Evolutionary conservation across 2,888 invertebrate species (phyloP), one percentile per base, ranked within the genome.

Genomic region (Therioaphis trifolii): DNA sequence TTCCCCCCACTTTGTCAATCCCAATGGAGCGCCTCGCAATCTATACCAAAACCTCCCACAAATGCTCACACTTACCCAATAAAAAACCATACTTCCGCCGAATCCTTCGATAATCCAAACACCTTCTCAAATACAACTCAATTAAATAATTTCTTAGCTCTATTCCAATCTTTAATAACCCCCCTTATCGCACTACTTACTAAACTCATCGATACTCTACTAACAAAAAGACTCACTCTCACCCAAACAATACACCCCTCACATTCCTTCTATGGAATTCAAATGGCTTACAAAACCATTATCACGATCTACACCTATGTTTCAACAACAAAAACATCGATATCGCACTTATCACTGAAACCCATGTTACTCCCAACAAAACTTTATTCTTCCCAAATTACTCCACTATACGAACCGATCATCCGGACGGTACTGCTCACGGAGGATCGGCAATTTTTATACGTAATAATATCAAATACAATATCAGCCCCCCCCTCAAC

Each of bases 211-310:
- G 63, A 63, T 15, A 12, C 63, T 12, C 27, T 63, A 63, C 63
- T 63, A 24, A 4, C 15, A 63, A 63, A 63, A 27, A n/a, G n/a
- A 63, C 63, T 7, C 2, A 24, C 29, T 2, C 29, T 11, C 3
- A 63, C 24, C 15, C 15, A 61, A 61, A 61, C 61, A 61, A 61
- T 27, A 4, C 63, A 63, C 27, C 27, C 29, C 63, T 63, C 27
- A 27, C 27, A 27, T 14, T 63, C 63, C 63, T 24, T 3, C 63
- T 63, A 2, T 63, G 63, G 63, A 63, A 63, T 15, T 7, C 63
- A 63, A 61, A 63, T 63, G 27, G 29, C 24, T 14, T 27, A 63
- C 63, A 63, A 63, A 63, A 63, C 27, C 63, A 63, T 63, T 63
- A 63, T 15, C 63, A 63, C 27, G 63, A 63, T 27, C 63, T 63